Conservation (phyloP, 2,797 vertebrate genomes). For the Bradypus variegatus region DNA sequence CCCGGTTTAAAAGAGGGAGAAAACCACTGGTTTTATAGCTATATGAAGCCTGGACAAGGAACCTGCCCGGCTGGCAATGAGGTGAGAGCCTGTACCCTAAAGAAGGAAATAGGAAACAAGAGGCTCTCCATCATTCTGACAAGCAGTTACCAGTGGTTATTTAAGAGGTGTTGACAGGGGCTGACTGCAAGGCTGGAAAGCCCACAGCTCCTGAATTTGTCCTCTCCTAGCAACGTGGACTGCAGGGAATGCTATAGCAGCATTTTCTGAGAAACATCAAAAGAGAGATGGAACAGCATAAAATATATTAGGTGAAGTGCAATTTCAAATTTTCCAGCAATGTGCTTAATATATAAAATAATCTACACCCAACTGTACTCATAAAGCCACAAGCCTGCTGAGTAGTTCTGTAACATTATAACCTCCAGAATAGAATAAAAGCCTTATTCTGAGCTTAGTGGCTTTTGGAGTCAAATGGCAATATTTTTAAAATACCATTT, state of each 20-base stretch:
- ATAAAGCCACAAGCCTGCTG: slow-evolving; percentile 59
- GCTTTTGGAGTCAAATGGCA: slow-evolving; percentile 52
- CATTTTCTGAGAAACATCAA: slow-evolving; percentile 65
- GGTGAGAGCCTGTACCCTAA: slow-evolving; percentile 53
- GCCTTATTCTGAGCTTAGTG: slow-evolving; percentile 57
- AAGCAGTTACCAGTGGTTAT: slow-evolving; percentile 60
- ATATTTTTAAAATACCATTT: slow-evolving; percentile 62
- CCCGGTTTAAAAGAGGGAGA: neutral
- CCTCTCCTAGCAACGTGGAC: slow-evolving; percentile 64
- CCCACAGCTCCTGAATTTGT: slow-evolving; percentile 56
- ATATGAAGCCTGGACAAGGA: slow-evolving; percentile 30
- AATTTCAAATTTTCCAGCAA: slow-evolving; percentile 67
- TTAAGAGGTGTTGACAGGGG: slow-evolving; percentile 65
- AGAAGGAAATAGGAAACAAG: slow-evolving; percentile 60
- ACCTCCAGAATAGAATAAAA: slow-evolving; percentile 66
- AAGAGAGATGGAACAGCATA: slow-evolving; percentile 57
- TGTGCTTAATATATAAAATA: slow-evolving; percentile 66
- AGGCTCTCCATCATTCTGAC: slow-evolving; percentile 64
- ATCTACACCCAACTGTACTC: slow-evolving; percentile 54
- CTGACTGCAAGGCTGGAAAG: slow-evolving; percentile 46
- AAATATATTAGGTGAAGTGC: slow-evolving; percentile 68
- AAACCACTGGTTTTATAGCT: neutral
- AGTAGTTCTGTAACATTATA: slow-evolving; percentile 54
- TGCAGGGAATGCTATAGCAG: slow-evolving; percentile 62
- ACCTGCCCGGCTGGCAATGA: slow-evolving; percentile 39